These are phyloP conservation scores for Acropora yongei DNA, from an alignment of 64 coral and sea anemone species.

Conservation along the genomic window DNA sequence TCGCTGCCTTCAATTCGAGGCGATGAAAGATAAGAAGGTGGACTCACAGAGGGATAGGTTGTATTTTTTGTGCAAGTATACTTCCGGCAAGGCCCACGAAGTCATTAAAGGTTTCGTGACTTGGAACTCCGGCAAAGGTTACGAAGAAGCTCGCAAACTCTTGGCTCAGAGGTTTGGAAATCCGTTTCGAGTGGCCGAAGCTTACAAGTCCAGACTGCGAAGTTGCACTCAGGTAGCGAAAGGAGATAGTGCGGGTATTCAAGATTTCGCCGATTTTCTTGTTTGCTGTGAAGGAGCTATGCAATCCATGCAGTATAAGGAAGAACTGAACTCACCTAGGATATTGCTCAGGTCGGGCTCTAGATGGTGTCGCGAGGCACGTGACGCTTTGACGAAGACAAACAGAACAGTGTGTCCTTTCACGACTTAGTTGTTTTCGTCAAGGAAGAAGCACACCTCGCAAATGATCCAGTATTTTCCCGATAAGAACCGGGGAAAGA, in stretches of 20 bases:
- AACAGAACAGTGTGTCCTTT: conserved; percentile 16
- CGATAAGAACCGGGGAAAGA: background rate
- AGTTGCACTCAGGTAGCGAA: background rate
- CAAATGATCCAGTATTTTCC: conserved; percentile 79
- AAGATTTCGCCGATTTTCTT: conserved; percentile 60
- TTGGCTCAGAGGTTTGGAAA: conserved; percentile 54
- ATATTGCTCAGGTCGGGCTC: conserved; percentile 16
- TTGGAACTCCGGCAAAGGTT: background rate
- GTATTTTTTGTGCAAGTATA: too few species aligned
- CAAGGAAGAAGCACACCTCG: conserved; percentile 62
- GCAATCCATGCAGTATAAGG: conserved; percentile 5
- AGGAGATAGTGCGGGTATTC: conserved; percentile 3
- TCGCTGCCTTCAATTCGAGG: conserved; percentile 56
- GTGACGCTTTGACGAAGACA: background rate
- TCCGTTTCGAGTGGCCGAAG: conserved; percentile 37
- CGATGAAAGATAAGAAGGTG: conserved; percentile 45
- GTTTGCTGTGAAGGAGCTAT: conserved; percentile 34
- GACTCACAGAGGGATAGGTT: background rate
- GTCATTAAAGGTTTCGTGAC: conserved; percentile 57
- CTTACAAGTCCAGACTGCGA: conserved; percentile 21
- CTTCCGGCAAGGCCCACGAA: background rate
- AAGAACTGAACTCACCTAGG: background rate
- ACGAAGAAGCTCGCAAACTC: conserved; percentile 47
- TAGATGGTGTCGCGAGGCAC: conserved; percentile 47
- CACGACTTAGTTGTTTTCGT: conserved; percentile 53